Conservation (phyloP, 1,140 invertebrate genomes). For the Drosophila nannoptera region DNA sequence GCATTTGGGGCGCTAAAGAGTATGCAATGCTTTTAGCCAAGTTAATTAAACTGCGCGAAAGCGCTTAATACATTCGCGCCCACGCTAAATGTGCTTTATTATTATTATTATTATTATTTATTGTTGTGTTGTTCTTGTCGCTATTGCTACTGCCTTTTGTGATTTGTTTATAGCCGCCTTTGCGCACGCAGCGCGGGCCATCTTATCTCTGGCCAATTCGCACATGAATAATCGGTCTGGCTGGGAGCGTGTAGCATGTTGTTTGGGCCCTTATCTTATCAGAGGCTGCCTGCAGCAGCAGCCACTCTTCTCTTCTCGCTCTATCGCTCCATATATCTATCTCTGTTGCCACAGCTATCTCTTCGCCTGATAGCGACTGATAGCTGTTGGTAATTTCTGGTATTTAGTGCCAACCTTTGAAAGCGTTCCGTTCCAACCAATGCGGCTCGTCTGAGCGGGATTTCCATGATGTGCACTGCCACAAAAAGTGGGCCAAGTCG, state of each 20-base stretch:
- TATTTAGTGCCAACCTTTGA: constrained; percentile 13
- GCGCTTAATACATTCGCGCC: neutral
- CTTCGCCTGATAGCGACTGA: constrained; percentile 38
- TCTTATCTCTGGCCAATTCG: constrained; percentile 28
- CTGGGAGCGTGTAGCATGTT: constrained; percentile 12
- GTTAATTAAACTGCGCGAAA: constrained; percentile 10
- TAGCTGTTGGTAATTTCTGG: constrained; percentile 38
- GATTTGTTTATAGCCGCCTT: constrained; percentile 6
- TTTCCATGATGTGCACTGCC: constrained; percentile 16
- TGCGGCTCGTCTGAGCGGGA: constrained; percentile 24
- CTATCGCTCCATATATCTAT: neutral
- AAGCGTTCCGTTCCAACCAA: constrained; percentile 6
- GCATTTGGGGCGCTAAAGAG: constrained; percentile 19
- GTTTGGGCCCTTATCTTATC: constrained; percentile 47
- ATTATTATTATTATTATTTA: neutral
- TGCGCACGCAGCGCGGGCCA: neutral
- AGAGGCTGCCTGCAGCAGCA: neutral
- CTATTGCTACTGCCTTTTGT: neutral
- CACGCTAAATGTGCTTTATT: neutral
- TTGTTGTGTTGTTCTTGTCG: neutral
- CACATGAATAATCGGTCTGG: constrained; percentile 23
- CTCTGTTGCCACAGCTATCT: neutral
- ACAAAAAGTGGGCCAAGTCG: neutral
- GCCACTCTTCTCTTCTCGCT: neutral
- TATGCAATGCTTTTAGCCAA: constrained; percentile 36